phyloP scores from a whole-genome alignment of 2,113 vertebrate species.

The Sander vitreus region DNA sequence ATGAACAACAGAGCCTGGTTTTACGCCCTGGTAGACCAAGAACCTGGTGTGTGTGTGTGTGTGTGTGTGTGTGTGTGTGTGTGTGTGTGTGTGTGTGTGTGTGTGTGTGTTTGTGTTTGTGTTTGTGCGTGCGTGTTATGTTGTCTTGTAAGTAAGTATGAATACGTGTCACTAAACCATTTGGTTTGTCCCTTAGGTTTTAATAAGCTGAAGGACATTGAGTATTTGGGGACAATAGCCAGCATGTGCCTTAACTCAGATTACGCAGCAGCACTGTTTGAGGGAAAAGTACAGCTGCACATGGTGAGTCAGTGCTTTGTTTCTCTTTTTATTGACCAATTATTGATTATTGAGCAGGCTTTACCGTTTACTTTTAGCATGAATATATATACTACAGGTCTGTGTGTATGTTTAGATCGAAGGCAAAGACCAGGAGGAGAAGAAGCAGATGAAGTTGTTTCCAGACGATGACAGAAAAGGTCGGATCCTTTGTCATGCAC shows the following conservation, averaged over 20 bases:
- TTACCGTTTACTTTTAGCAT: not conserved
- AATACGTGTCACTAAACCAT: not conserved
- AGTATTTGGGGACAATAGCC: conserved; percentile 94
- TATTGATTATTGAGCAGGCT: not conserved
- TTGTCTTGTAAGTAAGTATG: not conserved
- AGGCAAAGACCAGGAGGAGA: conserved; percentile 88
- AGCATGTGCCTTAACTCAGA: conserved; percentile 94
- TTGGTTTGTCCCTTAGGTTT: conserved; percentile 82
- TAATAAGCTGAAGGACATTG: conserved; percentile 92
- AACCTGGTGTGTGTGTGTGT: conserved; percentile 60
- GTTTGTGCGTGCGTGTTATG: not conserved
- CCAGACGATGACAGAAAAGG: conserved; percentile 90
- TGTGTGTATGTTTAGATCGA: conserved; percentile 88
- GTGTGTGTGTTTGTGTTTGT: conserved; percentile 51
- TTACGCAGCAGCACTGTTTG: conserved; percentile 95
- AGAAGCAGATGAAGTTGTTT: conserved; percentile 94
- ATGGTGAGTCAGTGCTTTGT: conserved; percentile 86
- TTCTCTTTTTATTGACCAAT: not conserved
- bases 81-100: not conserved
- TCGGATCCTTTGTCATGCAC: conserved; percentile 91
- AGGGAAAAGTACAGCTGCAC: conserved; percentile 96
- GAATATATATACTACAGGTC: not conserved
- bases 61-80: not conserved
- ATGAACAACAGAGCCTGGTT: conserved; percentile 99
- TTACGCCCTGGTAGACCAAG: conserved; percentile 89